phyloP scores from a whole-genome alignment of 2,113 vertebrate species.

The Brachypodius melanocephalos region DNA sequence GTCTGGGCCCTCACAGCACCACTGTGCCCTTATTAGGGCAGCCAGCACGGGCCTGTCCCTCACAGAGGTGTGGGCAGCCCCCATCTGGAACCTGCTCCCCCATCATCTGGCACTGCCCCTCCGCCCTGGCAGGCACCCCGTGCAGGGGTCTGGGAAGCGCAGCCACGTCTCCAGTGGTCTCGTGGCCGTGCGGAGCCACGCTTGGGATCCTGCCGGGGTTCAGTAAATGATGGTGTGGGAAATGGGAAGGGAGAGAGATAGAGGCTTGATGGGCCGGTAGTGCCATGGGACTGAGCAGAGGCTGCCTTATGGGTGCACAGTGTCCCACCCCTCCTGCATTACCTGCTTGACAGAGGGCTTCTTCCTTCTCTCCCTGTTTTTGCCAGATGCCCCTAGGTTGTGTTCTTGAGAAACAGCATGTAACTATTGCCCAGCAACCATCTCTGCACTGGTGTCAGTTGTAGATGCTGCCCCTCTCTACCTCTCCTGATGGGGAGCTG shows the following conservation, averaged over 20 bases:
- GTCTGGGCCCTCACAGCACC: neutral
- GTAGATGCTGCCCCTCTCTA: neutral
- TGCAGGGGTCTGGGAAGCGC: rapidly evolving
- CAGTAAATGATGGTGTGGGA: neutral
- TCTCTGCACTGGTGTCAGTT: neutral
- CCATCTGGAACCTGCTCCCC: neutral
- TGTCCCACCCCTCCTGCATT: rapidly evolving
- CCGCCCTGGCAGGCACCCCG: neutral
- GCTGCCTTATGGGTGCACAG: neutral
- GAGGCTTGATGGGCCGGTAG: rapidly evolving
- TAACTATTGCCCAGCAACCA: neutral
- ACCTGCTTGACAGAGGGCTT: neutral
- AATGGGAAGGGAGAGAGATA: neutral
- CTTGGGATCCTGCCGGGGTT: rapidly evolving
- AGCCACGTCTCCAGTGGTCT: rapidly evolving
- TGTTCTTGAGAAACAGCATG: neutral
- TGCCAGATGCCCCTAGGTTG: neutral
- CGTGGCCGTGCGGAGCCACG: rapidly evolving
- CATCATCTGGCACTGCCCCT: rapidly evolving
- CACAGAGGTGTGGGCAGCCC: neutral
- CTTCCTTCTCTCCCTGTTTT: neutral
- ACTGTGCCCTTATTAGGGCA: conserved; percentile 49
- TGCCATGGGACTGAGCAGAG: rapidly evolving
- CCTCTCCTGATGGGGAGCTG: neutral
- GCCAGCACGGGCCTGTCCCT: neutral